phyloP scores from a whole-genome alignment of 2,113 vertebrate genomes.

The Oenanthe melanoleuca region DNA sequence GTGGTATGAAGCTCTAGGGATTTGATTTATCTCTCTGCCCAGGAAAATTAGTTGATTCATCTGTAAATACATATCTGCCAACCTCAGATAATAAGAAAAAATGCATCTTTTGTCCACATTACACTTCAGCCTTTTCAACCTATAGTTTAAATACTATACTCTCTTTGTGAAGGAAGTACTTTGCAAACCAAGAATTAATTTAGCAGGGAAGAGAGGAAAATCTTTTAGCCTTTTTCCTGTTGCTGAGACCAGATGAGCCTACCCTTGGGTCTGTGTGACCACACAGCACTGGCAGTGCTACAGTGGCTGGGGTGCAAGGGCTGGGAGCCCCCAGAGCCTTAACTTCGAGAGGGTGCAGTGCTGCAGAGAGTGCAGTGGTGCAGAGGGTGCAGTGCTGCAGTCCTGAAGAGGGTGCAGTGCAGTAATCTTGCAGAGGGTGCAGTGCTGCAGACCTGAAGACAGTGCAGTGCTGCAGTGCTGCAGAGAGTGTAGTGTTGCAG shows the following conservation, averaged over 20 bases:
- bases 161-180: not conserved
- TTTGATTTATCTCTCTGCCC: constrained; percentile 6
- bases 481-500: not conserved
- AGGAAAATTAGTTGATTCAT: constrained; percentile 10
- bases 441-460: not conserved
- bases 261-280: not conserved
- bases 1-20: not conserved
- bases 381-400: not conserved
- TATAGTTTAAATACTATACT: not conserved
- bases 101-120: not conserved
- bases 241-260: not conserved
- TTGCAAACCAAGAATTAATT: not conserved
- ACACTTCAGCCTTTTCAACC: not conserved
- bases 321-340: not conserved
- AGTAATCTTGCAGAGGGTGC: not conserved
- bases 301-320: fast-evolving
- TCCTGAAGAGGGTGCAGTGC: not conserved
- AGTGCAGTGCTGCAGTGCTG: no score
- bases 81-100: constrained; percentile 14
- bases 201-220: not conserved
- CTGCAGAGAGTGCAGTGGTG: not conserved
- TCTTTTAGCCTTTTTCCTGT: not conserved
- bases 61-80: not conserved
- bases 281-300: not conserved
- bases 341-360: fast-evolving